Conservation (phyloP, 2,113 vertebrate species). For the Tapirus terrestris region DNA sequence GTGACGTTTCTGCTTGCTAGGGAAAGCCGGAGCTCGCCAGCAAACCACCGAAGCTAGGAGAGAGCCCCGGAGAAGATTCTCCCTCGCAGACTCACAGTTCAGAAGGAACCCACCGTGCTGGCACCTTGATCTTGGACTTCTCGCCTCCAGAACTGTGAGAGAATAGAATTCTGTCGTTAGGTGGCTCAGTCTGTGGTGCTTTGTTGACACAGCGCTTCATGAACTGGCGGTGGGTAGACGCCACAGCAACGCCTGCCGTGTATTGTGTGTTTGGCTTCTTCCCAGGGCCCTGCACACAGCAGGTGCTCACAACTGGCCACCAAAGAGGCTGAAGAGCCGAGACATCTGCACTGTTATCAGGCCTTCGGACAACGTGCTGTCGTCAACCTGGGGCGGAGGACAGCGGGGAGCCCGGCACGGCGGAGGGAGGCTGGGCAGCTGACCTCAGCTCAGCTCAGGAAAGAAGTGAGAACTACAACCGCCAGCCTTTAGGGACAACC, state of each 20-base stretch:
- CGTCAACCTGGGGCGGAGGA: background rate
- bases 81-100: background rate
- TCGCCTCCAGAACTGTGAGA: background rate
- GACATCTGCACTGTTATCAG: too few relatives aligned
- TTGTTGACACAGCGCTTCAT: accelerated
- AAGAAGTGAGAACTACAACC: background rate
- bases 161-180: background rate
- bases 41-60: background rate
- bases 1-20: background rate
- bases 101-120: background rate
- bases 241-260: accelerated
- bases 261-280: background rate
- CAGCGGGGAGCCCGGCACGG: background rate
- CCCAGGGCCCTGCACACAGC: background rate
- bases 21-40: background rate
- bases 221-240: accelerated
- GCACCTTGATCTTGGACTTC: background rate
- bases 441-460: background rate
- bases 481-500: background rate
- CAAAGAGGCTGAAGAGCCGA: background rate
- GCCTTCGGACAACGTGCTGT: background rate
- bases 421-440: background rate
- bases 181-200: background rate
- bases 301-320: background rate
- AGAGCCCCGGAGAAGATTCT: background rate